Conservation (phyloP, 2,888 invertebrate genomes). For the Ganaspis brasiliensis region DNA sequence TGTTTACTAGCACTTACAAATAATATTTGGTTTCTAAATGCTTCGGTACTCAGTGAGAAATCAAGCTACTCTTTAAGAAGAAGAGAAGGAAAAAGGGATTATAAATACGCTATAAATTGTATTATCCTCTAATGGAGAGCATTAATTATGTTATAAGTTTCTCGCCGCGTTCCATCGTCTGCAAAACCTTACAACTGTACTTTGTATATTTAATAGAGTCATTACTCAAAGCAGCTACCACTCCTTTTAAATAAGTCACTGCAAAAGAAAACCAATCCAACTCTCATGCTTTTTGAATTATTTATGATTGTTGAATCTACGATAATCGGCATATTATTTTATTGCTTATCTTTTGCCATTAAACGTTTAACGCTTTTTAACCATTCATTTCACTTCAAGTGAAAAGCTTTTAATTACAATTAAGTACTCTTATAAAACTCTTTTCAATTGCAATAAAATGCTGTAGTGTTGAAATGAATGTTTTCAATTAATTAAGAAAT, state of each 20-base stretch:
- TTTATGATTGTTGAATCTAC: not conserved
- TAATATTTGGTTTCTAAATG: not conserved
- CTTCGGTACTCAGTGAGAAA: not conserved
- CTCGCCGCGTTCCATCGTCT: conserved; percentile 17
- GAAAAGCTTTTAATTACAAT: too few relatives aligned
- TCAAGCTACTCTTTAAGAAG: not conserved
- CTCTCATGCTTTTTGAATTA: not conserved
- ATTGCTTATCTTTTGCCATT: not conserved
- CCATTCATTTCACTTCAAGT: too few relatives aligned
- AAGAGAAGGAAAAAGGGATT: conserved; percentile 10
- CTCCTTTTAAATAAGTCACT: conserved; percentile 39
- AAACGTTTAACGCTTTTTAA: too few relatives aligned
- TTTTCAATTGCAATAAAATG: too few relatives aligned
- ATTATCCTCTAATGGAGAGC: conserved; percentile 35
- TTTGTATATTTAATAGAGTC: conserved; percentile 42
- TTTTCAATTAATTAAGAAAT: too few relatives aligned
- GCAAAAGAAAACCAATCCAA: conserved; percentile 18
- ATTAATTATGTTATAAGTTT: conserved; percentile 43
- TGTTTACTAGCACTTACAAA: conserved; percentile 46
- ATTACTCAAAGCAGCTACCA: conserved; percentile 40
- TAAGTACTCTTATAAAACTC: too few relatives aligned
- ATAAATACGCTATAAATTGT: conserved; percentile 34
- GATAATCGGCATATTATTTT: conserved; percentile 1
- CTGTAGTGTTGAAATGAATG: too few relatives aligned
- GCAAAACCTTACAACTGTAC: conserved; percentile 27